Conservation (phyloP, 2,888 invertebrate genomes). For the Lepas anatifera region DNA sequence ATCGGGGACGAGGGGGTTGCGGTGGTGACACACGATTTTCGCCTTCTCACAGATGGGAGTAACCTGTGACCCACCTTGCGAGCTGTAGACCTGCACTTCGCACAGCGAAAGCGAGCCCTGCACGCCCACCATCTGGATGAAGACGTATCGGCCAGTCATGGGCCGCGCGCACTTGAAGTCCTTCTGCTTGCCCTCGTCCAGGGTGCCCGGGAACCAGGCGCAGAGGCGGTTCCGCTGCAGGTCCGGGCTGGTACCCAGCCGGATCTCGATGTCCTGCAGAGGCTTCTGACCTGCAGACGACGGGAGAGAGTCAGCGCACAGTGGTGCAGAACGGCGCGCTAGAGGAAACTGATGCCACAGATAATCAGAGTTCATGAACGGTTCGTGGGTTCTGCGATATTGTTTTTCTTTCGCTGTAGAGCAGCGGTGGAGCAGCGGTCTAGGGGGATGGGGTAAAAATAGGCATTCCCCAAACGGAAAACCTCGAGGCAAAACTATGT, state of each 20-base stretch:
- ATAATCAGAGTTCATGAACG: too few relatives aligned
- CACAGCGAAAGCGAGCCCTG: constrained; percentile 80
- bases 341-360: too few relatives aligned
- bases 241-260: constrained; percentile 65
- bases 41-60: too few relatives aligned
- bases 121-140: constrained; percentile 76
- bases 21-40: too few relatives aligned
- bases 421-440: too few relatives aligned
- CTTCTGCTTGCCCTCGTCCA: constrained; percentile 58
- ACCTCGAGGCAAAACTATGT: too few relatives aligned
- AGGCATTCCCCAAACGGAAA: too few relatives aligned
- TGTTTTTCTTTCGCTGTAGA: too few relatives aligned
- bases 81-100: constrained; percentile 84
- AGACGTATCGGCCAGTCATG: constrained; percentile 72
- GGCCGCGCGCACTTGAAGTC: constrained; percentile 76
- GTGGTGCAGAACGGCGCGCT: neutral
- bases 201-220: constrained; percentile 85
- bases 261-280: constrained; percentile 63
- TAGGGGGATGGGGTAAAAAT: too few relatives aligned
- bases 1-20: too few relatives aligned
- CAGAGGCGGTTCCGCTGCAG: constrained; percentile 78
- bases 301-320: neutral
- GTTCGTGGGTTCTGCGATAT: too few relatives aligned
- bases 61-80: constrained; percentile 65
- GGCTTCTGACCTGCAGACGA: constrained; percentile 59